phyloP scores from a whole-genome alignment of 2,113 vertebrate species.

The Passer montanus region DNA sequence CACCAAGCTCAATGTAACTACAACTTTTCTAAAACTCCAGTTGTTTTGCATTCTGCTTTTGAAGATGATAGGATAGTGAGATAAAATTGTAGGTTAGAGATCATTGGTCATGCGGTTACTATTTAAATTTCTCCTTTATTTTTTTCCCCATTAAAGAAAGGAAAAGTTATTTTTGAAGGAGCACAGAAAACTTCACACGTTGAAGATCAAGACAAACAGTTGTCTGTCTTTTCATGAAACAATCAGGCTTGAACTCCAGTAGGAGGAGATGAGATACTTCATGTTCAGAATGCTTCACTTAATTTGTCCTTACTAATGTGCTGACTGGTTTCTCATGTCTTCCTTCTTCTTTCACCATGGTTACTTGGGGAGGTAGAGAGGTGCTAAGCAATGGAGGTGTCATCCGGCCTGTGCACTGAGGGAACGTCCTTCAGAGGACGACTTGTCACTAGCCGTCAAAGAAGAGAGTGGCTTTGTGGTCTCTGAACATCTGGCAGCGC shows the following conservation, averaged over 20 bases:
- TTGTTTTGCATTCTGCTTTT: neutral
- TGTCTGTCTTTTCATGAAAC: slow-evolving; percentile 14
- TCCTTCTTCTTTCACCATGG: slow-evolving; percentile 64
- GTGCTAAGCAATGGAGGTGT: slow-evolving; percentile 81
- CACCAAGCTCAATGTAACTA: neutral
- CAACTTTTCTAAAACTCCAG: neutral
- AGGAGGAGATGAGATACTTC: slow-evolving; percentile 36
- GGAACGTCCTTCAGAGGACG: slow-evolving; percentile 92
- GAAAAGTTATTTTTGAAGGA: neutral
- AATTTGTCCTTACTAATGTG: slow-evolving; percentile 68
- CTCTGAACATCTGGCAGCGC: slow-evolving; percentile 96
- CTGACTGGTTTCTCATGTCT: slow-evolving; percentile 67
- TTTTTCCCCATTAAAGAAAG: neutral
- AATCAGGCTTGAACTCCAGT: slow-evolving; percentile 22
- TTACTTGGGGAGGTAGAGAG: slow-evolving; percentile 73
- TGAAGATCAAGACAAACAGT: slow-evolving; percentile 10
- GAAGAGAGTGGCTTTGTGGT: slow-evolving; percentile 87
- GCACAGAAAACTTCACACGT: neutral
- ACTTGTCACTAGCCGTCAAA: slow-evolving; percentile 88
- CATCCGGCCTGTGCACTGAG: slow-evolving; percentile 75
- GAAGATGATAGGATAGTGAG: neutral
- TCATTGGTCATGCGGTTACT: neutral
- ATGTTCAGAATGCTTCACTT: slow-evolving; percentile 44
- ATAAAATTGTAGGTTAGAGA: neutral
- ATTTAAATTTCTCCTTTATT: neutral